Percentiles rank a stretch among this genome's conserved stretches.
These are phyloP conservation scores for Stegophylla sp. DNA, from an alignment of 2,888 invertebrate species.

Conservation along the genomic window DNA sequence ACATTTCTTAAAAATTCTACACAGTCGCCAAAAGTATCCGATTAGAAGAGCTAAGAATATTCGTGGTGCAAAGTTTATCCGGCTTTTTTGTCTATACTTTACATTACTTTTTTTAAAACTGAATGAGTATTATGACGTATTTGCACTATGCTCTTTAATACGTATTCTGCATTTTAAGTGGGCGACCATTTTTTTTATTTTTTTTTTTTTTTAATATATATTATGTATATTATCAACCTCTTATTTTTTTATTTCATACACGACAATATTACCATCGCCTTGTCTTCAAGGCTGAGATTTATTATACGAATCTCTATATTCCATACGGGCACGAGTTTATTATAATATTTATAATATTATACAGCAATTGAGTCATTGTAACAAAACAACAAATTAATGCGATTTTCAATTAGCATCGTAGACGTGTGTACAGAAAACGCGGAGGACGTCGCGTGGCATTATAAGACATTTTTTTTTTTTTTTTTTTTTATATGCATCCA, in stretches of 20 bases:
- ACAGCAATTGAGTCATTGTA: conserved; percentile 11
- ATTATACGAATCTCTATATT: conserved; percentile 13
- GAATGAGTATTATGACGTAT: not conserved
- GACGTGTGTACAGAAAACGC: not conserved
- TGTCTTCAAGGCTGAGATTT: conserved; percentile 1
- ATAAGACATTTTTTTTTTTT: not conserved
- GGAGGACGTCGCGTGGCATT: not conserved
- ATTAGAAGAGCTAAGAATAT: no score
- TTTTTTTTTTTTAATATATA: no score
- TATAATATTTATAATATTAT: not conserved
- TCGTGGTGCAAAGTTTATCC: no score
- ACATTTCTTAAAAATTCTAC: no score
- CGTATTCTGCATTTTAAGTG: not conserved
- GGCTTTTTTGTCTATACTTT: no score
- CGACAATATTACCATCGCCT: not conserved
- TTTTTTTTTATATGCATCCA: not conserved
- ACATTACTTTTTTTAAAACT: not conserved
- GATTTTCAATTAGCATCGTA: conserved; percentile 18
- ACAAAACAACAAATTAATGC: not conserved
- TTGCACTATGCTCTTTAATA: not conserved
- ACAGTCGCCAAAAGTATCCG: no score
- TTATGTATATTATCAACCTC: not conserved
- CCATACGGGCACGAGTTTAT: not conserved
- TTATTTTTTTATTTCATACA: not conserved
- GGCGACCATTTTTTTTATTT: not conserved